phyloP scores from a whole-genome alignment of 2,888 invertebrate species.

The Yponomeuta plumbellus region DNA sequence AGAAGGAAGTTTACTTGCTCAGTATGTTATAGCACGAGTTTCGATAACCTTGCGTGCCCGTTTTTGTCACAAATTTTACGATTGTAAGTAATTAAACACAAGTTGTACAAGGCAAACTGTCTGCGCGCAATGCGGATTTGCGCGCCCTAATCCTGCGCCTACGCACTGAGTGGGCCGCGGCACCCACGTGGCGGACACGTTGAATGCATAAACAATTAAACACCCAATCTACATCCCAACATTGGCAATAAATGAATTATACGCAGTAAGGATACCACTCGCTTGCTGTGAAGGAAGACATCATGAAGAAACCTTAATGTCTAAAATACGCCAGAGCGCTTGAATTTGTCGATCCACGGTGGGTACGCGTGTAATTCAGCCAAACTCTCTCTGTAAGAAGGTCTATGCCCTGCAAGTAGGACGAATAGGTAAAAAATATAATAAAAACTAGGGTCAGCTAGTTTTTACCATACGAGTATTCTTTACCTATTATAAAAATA shows the following conservation, averaged over 20 bases:
- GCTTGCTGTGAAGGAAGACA: too few species aligned
- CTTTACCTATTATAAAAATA: too few species aligned
- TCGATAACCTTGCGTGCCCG: not conserved
- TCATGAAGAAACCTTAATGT: too few species aligned
- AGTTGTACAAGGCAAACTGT: not conserved
- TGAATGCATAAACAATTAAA: not conserved
- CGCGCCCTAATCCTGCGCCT: slow-evolving; percentile 33
- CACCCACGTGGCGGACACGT: slow-evolving; percentile 30
- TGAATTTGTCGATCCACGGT: too few species aligned
- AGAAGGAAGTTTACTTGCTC: slow-evolving; percentile 1
- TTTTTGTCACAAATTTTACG: slow-evolving; percentile 18
- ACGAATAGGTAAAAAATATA: too few species aligned
- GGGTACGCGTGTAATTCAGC: too few species aligned
- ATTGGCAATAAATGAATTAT: not conserved
- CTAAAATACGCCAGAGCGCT: too few species aligned
- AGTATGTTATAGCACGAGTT: not conserved
- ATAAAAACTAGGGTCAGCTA: too few species aligned
- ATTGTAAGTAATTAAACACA: slow-evolving; percentile 24
- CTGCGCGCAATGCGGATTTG: slow-evolving; percentile 62
- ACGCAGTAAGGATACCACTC: not conserved
- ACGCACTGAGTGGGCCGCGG: slow-evolving; percentile 16
- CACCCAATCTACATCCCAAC: not conserved
- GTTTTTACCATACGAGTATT: too few species aligned
- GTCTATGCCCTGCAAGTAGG: too few species aligned
- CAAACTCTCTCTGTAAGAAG: too few species aligned